Evolutionary conservation across 1,140 invertebrate genomes (phyloP).

Genomic region (Grapholita molesta): DNA sequence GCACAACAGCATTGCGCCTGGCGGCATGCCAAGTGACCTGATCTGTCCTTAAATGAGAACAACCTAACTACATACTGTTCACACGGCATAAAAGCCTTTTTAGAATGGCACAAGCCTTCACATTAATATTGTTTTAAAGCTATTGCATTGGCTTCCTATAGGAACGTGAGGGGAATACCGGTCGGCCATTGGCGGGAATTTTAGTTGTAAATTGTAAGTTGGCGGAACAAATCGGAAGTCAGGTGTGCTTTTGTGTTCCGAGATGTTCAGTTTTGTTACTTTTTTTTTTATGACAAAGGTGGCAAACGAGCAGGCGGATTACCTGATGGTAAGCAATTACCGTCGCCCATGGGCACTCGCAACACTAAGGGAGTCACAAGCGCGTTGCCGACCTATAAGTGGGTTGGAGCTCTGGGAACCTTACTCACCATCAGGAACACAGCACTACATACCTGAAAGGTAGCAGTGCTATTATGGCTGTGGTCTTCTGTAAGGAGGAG

Average conservation of each 20-base stretch:
- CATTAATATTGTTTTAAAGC: conserved; percentile 15
- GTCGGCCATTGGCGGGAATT: not conserved
- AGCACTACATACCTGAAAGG: too few relatives aligned
- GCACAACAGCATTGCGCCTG: conserved; percentile 11
- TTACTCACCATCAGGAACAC: too few relatives aligned
- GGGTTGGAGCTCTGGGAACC: too few relatives aligned
- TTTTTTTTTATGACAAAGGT: too few relatives aligned
- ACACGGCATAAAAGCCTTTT: not conserved
- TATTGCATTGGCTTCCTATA: conserved; percentile 5
- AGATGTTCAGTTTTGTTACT: too few relatives aligned
- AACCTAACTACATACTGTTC: not conserved
- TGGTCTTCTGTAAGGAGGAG: too few relatives aligned
- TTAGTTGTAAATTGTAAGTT: not conserved
- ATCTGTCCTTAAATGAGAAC: not conserved
- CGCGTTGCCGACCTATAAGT: too few relatives aligned
- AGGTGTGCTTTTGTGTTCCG: not conserved
- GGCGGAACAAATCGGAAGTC: not conserved
- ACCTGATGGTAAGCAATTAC: too few relatives aligned
- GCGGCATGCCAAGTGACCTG: not conserved
- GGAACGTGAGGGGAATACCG: conserved; percentile 3
- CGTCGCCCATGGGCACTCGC: too few relatives aligned
- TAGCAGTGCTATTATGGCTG: too few relatives aligned
- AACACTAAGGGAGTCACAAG: too few relatives aligned
- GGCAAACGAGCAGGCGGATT: too few relatives aligned
- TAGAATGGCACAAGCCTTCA: not conserved